Conservation (phyloP, 2,113 vertebrate species). For the Bettongia penicillata region DNA sequence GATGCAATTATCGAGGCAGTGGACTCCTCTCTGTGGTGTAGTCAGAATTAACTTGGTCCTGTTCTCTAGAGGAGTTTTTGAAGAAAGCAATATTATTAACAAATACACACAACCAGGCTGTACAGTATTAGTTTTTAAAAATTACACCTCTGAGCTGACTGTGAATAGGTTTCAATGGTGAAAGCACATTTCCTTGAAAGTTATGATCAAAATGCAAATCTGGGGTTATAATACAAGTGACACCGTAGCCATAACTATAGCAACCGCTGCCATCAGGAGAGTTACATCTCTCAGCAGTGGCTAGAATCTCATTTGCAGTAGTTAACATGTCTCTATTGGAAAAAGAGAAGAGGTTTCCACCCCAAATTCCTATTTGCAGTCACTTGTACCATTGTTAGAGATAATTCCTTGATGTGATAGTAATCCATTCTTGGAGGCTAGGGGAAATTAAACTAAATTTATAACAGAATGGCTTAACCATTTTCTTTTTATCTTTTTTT, state of each 20-base stretch:
- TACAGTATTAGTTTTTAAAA: background rate
- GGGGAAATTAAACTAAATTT: constrained; percentile 3
- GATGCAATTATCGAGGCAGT: background rate
- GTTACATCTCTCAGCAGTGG: background rate
- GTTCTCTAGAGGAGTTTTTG: background rate
- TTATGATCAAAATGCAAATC: background rate
- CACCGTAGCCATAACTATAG: background rate
- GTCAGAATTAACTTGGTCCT: background rate
- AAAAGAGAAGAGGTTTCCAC: background rate
- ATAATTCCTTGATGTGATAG: constrained; percentile 6
- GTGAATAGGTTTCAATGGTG: background rate
- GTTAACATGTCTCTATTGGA: background rate
- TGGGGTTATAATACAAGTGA: background rate
- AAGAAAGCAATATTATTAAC: background rate
- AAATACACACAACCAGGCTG: background rate
- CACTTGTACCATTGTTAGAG: background rate
- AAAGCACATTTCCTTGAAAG: background rate
- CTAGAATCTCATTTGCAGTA: background rate
- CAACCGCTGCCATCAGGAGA: background rate
- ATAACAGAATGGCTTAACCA: background rate
- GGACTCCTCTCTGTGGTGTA: background rate
- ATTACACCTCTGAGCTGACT: background rate
- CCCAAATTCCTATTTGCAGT: background rate
- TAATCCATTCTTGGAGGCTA: background rate
- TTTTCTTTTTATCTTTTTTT: no score